Evolutionary conservation across 2,797 vertebrate species (phyloP).

Genomic region (Cossypha dichroa): DNA sequence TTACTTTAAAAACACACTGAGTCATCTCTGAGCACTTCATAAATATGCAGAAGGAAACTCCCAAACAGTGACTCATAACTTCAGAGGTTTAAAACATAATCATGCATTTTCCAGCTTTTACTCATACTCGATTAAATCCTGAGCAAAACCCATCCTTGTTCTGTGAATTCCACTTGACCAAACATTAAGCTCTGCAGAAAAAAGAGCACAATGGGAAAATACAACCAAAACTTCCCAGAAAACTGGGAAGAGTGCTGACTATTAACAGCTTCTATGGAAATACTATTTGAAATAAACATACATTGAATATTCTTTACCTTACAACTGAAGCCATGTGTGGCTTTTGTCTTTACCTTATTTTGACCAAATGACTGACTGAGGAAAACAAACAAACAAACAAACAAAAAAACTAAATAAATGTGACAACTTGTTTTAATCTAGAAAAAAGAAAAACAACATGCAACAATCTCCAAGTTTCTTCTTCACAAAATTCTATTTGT

Average conservation of each 20-base stretch:
- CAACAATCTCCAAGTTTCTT: not conserved
- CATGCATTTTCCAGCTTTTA: constrained; percentile 25
- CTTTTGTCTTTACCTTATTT: not conserved
- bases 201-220: not conserved
- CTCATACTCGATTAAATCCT: constrained; percentile 5
- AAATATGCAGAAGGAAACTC: constrained; percentile 63
- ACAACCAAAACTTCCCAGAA: not conserved
- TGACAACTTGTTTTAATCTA: not conserved
- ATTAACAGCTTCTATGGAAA: not conserved
- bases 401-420: not conserved
- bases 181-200: not conserved
- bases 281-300: not conserved
- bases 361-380: not conserved
- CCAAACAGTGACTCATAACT: constrained; percentile 61
- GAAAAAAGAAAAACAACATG: not conserved
- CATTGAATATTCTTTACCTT: not conserved
- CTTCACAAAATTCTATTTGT: not conserved
- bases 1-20: constrained; percentile 50
- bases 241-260: not conserved
- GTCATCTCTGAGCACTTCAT: constrained; percentile 41
- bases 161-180: constrained; percentile 8
- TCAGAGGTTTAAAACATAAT: constrained; percentile 30
- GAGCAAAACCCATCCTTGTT: not conserved
- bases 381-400: not conserved
- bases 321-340: not conserved